These are phyloP conservation scores for Drosophila neonasuta DNA, from an alignment of 2,888 invertebrate genomes.

Conservation along the genomic window DNA sequence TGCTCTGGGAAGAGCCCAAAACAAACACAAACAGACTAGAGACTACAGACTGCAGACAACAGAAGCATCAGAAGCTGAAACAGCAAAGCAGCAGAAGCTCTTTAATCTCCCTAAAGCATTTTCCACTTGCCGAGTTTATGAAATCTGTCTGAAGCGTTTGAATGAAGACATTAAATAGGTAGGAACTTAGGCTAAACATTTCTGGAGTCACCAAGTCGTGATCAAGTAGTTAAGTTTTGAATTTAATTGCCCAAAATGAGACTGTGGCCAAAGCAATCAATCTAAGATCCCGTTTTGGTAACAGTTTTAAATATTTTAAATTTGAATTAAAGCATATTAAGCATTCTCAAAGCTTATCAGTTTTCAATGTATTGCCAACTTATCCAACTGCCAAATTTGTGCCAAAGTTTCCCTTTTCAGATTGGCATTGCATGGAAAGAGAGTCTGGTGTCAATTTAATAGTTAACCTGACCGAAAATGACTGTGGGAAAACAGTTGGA, in stretches of 20 bases:
- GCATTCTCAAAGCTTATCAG: neutral
- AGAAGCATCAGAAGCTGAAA: constrained; percentile 17
- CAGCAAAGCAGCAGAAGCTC: constrained; percentile 55
- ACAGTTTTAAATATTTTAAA: neutral
- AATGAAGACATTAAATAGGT: constrained; percentile 48
- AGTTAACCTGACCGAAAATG: constrained; percentile 58
- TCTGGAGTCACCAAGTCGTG: constrained; percentile 60
- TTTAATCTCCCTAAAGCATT: constrained; percentile 63
- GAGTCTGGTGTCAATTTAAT: constrained; percentile 30
- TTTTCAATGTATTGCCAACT: neutral
- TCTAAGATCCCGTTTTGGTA: constrained; percentile 6
- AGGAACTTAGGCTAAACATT: constrained; percentile 22
- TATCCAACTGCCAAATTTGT: neutral
- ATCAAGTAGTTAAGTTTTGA: constrained; percentile 48
- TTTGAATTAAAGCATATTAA: too few relatives aligned
- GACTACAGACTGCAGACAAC: constrained; percentile 38
- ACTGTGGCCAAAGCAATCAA: constrained; percentile 43
- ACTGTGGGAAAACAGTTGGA: constrained; percentile 76
- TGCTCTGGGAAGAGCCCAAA: constrained; percentile 38
- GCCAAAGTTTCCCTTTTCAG: neutral
- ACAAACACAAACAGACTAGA: constrained; percentile 43
- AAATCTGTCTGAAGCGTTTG: constrained; percentile 27
- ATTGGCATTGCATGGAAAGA: neutral
- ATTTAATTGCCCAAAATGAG: constrained; percentile 47
- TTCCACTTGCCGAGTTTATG: constrained; percentile 50